Evolutionary conservation across 2,888 invertebrate genomes (phyloP), one percentile per base, ranked within the genome.

Genomic region (Kuschelorhynchus macadamiae): DNA sequence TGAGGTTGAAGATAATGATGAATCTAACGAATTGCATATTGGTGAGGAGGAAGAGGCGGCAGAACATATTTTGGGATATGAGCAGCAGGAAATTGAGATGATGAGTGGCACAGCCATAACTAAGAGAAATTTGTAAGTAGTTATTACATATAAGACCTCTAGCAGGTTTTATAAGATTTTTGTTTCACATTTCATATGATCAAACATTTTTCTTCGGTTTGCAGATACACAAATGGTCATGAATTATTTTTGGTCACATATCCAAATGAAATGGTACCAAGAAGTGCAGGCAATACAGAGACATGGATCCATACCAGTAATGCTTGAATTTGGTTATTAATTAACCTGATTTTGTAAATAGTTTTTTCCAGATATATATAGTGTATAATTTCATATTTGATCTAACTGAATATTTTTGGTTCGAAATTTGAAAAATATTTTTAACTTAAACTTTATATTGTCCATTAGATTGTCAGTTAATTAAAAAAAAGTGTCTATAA

Each of bases 191-290:
- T n/a, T n/a, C n/a, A n/a, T n/a, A n/a, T n/a, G n/a, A n/a, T n/a
- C n/a, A n/a, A n/a, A n/a, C n/a, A n/a, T n/a, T n/a, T 60, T 33
- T 47, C 32, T 57, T 56, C 16, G 70, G 75, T 78, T 66, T 36
- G 2, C 70, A 82, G 82, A 73, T 81, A 81, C 71, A 79, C 79
- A 61, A 80, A 80, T 72, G 81, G 81, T 20, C 80, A 81, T 67
- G 81, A 82, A 70, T 73, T 81, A 67, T 80, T 82, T 71, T 75
- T 80, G 74, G 80, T 82, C 65, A 80, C 81, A 63, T 82, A 82
- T 74, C 76, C 81, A 2, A 78, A 77, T 65, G 81, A 81, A 53
- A 74, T 79, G 69, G 74, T 75, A 49, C 72, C 74, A 20, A 74
- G 76, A 66, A 74, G 75, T 57, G 71, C 77, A 47, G 77, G 79